Base-by-base conservation (phyloP, 2,797 vertebrate genomes). In the Phrynocephalus vlangalii region DNA sequence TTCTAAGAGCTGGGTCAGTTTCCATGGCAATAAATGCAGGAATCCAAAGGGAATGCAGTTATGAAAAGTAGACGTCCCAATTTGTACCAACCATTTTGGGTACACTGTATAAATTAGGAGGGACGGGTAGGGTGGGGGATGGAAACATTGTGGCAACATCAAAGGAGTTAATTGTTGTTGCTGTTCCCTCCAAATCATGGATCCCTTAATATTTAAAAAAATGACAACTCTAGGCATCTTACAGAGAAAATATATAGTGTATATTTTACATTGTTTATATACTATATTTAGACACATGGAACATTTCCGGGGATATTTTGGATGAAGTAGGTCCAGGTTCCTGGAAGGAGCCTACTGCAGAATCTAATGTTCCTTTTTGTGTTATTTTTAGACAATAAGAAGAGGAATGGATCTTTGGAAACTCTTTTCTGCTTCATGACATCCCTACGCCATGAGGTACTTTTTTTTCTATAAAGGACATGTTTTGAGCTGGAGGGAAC, bases 361-460 rank as follows among this genome's bases (percentile, higher is more conserved):
- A 85, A 90, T 91, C 72, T 70, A 44, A 5, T 50, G 67, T 76
- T 0, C 26, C 90, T 56, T 94, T 88, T 93, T 94, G 88, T 63
- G 90, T 93, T 87, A 82, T 92, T 95, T 48, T 92, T 84, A 79
- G 94, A 88, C 73, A 28, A 56, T 60, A 92, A 84, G 86, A 86
- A 89, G 90, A 68, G 91, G 95, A 94, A 89, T 79, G 87, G 85
- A 88, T 92, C 88, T 88, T 87, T 85, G 66, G 83, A 95, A 94
- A 88, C 90, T 66, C 38, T 91, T 87, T 66, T 6, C 15, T 16
- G 28, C 56, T 77, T 77, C 81, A 84, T 90, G 86, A 91, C 85
- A 90, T 90, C 91, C 90, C 87, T 88, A 79, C 83, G 85, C 86
- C 80, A 91, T 3, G 9, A 88, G 91, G 85, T 86, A 89, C 92